These are phyloP conservation scores for Ypsolopha sequella DNA, from an alignment of 2,888 invertebrate species.

Conservation along the genomic window DNA sequence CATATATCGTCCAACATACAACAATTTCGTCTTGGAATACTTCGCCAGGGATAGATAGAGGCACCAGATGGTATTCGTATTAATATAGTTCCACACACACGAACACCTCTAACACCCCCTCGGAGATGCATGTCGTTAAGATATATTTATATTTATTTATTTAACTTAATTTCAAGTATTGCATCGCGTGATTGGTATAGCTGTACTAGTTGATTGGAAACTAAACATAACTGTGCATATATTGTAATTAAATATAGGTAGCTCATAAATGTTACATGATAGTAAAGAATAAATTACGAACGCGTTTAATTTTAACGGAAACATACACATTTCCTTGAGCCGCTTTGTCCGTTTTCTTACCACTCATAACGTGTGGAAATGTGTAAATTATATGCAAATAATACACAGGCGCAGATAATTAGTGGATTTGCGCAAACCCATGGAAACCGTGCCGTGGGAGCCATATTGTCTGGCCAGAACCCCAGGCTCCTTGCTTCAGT, in stretches of 20 bases:
- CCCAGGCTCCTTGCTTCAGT: slow-evolving; percentile 5
- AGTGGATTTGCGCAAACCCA: slow-evolving; percentile 57
- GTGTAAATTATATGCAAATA: slow-evolving; percentile 32
- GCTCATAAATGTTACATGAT: background rate
- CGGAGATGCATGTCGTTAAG: too few relatives aligned
- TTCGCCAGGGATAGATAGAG: too few relatives aligned
- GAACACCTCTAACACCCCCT: too few relatives aligned
- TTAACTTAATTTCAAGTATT: too few relatives aligned
- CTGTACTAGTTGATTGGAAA: too few relatives aligned
- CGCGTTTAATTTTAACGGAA: background rate
- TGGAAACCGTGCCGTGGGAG: slow-evolving; percentile 65
- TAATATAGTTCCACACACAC: too few relatives aligned
- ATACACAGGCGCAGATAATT: slow-evolving; percentile 29
- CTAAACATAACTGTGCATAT: background rate
- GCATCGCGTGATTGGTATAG: too few relatives aligned
- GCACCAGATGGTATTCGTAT: too few relatives aligned
- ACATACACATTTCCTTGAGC: background rate
- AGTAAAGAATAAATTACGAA: background rate
- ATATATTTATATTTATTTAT: too few relatives aligned
- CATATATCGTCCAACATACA: too few relatives aligned
- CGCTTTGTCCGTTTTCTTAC: background rate
- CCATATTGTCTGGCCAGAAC: slow-evolving; percentile 34
- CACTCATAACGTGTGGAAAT: slow-evolving; percentile 29
- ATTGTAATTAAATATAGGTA: background rate
- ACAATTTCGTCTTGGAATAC: too few relatives aligned